These are phyloP conservation scores for Pangasius larnaudii DNA, from an alignment of 2,797 vertebrate species.

Conservation along the genomic window DNA sequence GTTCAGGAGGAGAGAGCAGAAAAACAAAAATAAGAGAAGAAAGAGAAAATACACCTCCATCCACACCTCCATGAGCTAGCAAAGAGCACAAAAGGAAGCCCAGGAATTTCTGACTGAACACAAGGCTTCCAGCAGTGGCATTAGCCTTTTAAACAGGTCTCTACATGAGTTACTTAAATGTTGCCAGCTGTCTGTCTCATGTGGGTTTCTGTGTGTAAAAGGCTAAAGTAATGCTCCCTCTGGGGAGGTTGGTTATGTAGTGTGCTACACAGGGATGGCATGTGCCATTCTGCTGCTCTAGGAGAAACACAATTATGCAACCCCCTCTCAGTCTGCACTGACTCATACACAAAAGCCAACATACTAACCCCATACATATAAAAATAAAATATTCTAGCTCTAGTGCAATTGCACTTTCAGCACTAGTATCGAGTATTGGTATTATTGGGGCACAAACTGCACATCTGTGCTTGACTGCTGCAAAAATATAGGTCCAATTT, in stretches of 20 bases:
- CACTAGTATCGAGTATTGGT: background rate
- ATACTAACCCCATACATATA: background rate
- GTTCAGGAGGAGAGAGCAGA: background rate
- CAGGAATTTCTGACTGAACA: conserved; percentile 47
- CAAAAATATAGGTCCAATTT: background rate
- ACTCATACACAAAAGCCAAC: conserved; percentile 12
- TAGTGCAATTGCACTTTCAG: background rate
- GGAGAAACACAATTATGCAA: conserved; percentile 16
- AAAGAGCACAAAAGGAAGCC: conserved; percentile 38
- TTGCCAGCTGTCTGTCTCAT: conserved; percentile 29
- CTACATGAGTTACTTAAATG: conserved; percentile 45
- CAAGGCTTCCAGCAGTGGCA: conserved; percentile 26
- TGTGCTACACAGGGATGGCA: background rate
- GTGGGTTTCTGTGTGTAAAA: conserved; percentile 26
- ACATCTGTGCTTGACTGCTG: background rate
- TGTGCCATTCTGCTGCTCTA: background rate
- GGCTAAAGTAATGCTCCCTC: conserved; percentile 19
- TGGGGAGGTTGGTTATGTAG: conserved; percentile 30
- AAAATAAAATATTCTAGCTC: background rate
- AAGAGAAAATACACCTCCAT: background rate
- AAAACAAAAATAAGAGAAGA: background rate
- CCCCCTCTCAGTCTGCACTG: background rate
- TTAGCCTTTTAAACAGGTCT: conserved; percentile 36
- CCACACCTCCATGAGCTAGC: background rate
- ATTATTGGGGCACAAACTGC: background rate